phyloP scores from a whole-genome alignment of 1,140 invertebrate species.

The Halictus rubicundus region DNA sequence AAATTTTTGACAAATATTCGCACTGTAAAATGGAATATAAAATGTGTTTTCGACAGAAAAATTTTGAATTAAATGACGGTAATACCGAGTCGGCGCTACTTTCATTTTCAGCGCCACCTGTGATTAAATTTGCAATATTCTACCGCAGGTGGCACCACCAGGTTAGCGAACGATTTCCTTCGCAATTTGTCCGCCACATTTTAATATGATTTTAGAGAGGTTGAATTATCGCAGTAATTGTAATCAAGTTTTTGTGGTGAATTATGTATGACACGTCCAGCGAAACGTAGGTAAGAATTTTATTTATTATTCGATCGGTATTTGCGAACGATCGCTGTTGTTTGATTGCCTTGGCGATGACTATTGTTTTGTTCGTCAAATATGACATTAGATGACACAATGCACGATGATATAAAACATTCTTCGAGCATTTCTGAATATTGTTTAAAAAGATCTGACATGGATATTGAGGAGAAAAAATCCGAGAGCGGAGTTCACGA shows the following conservation, averaged over 20 bases:
- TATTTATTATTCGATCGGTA: neutral
- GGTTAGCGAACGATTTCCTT: neutral
- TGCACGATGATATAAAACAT: neutral
- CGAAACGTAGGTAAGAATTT: constrained; percentile 12
- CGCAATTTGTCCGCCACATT: neutral
- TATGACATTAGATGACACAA: neutral
- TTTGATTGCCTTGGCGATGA: neutral
- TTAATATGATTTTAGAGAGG: neutral
- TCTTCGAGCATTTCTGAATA: neutral
- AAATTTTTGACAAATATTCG: neutral
- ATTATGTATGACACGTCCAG: neutral
- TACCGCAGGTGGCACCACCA: neutral
- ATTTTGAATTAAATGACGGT: constrained; percentile 10
- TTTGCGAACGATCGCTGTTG: neutral
- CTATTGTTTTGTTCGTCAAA: neutral
- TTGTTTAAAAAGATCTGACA: neutral
- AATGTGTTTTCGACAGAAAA: neutral
- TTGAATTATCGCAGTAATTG: neutral
- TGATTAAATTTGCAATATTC: neutral
- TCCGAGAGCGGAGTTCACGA: neutral
- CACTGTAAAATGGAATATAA: neutral
- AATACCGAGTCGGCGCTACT: constrained; percentile 4
- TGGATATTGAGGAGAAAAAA: neutral
- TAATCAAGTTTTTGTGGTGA: neutral
- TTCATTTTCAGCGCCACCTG: constrained; percentile 6